These are phyloP conservation scores for Pantelozetes paolii DNA, from an alignment of 2,888 invertebrate species.

Conservation along the genomic window DNA sequence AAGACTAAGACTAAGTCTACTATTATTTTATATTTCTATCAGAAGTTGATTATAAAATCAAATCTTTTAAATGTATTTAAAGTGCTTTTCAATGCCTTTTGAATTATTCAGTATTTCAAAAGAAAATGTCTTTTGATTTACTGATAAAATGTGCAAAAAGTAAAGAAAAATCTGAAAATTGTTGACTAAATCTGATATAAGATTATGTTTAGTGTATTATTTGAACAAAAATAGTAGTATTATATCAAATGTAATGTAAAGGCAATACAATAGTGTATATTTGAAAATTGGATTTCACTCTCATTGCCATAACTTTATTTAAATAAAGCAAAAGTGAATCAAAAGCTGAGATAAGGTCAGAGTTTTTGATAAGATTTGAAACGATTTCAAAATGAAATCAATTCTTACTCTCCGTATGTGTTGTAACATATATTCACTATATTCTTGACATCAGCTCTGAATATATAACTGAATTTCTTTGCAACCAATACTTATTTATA, in stretches of 20 bases:
- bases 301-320: constrained; percentile 36
- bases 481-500: background rate
- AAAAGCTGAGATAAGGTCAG: constrained; percentile 22
- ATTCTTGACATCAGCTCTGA: constrained; percentile 6
- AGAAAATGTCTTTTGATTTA: background rate
- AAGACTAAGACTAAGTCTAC: no score
- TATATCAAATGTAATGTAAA: background rate
- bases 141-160: background rate
- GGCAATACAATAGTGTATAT: constrained; percentile 11
- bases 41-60: constrained; percentile 26
- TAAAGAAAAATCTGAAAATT: constrained; percentile 23
- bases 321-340: constrained; percentile 35
- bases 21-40: background rate
- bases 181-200: constrained; percentile 10
- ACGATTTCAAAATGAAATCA: constrained; percentile 7
- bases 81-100: constrained; percentile 14
- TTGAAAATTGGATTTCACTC: constrained; percentile 36
- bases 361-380: constrained; percentile 18
- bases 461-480: background rate
- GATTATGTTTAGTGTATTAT: constrained; percentile 3
- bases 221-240: constrained; percentile 6
- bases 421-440: constrained; percentile 6
- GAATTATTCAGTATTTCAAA: constrained; percentile 25
- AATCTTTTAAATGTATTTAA: constrained; percentile 17
- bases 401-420: background rate